Conservation (phyloP, 1,140 invertebrate species). For the Zaprionus ornatus region DNA sequence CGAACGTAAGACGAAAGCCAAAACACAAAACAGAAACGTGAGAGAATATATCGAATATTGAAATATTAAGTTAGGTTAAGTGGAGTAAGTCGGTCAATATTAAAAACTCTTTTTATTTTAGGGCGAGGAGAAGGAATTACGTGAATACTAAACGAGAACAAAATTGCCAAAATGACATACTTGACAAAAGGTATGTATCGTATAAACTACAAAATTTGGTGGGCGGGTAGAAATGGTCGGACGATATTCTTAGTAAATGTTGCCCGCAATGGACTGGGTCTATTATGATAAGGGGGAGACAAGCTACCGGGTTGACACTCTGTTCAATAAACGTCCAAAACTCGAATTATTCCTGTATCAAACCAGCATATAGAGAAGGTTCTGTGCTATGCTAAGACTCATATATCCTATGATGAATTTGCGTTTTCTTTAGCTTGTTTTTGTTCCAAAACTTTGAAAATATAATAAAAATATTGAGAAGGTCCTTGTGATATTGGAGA, state of each 20-base stretch:
- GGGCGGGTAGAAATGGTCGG: slow-evolving; percentile 2
- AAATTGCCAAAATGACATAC: slow-evolving; percentile 17
- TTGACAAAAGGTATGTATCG: slow-evolving; percentile 5
- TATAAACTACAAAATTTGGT: slow-evolving; percentile 11
- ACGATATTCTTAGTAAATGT: slow-evolving; percentile 3
- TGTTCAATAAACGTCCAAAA: not conserved
- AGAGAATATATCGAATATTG: slow-evolving; percentile 23
- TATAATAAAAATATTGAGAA: slow-evolving; percentile 43
- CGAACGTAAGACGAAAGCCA: slow-evolving; percentile 56
- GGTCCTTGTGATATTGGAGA: slow-evolving; percentile 40
- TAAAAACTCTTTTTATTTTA: not conserved
- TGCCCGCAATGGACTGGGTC: not conserved
- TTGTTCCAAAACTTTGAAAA: slow-evolving; percentile 19
- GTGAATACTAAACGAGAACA: slow-evolving; percentile 8
- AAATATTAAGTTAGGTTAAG: slow-evolving; percentile 23
- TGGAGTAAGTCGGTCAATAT: slow-evolving; percentile 14
- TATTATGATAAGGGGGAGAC: not conserved
- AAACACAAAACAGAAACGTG: slow-evolving; percentile 46
- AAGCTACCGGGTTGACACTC: slow-evolving; percentile 4
- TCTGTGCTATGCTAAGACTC: not conserved
- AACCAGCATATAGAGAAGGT: not conserved
- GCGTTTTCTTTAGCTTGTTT: not conserved
- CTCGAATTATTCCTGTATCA: not conserved
- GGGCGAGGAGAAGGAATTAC: slow-evolving; percentile 11
- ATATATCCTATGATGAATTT: not conserved